Percentiles rank a stretch among this genome's conserved stretches.
Evolutionary conservation across 2,113 vertebrate genomes (phyloP).

Genomic region (Heterochromis multidens): DNA sequence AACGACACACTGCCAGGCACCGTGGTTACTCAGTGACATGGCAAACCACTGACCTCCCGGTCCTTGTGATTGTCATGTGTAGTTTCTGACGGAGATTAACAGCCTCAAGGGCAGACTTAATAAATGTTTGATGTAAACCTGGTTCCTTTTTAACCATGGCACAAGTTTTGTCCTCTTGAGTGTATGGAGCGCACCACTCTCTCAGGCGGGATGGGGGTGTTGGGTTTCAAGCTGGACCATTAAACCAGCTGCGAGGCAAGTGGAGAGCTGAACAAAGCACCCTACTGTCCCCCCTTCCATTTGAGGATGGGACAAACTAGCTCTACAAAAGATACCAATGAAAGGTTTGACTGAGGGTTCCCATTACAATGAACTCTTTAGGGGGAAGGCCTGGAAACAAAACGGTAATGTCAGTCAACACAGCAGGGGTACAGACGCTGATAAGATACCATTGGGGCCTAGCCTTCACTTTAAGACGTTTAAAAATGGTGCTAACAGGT

Average conservation of each 20-base stretch:
- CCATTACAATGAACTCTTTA: conserved; percentile 38
- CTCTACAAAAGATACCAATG: conserved; percentile 47
- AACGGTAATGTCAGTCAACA: conserved; percentile 47
- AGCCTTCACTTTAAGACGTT: not conserved
- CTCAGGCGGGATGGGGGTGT: conserved; percentile 47
- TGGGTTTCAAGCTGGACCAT: conserved; percentile 58
- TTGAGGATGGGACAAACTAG: conserved; percentile 54
- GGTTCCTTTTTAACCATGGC: conserved; percentile 13
- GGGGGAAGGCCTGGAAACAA: conserved; percentile 13
- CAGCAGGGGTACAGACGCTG: conserved; percentile 12
- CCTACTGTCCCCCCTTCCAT: conserved; percentile 47
- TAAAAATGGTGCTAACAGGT: not conserved
- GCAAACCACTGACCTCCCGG: not conserved
- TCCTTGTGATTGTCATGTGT: conserved; percentile 50
- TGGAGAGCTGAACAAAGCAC: conserved; percentile 49
- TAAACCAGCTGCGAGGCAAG: conserved; percentile 58
- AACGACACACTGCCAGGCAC: conserved; percentile 9
- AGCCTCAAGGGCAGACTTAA: not conserved
- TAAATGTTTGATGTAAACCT: conserved; percentile 42
- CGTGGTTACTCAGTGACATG: conserved; percentile 35
- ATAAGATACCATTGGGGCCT: conserved; percentile 29
- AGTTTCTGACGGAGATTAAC: conserved; percentile 27
- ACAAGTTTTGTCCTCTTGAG: conserved; percentile 16
- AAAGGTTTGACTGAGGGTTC: conserved; percentile 44
- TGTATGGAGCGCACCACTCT: conserved; percentile 38